phyloP scores from a whole-genome alignment of 2,888 invertebrate species.

The Drosophila fungiperda region DNA sequence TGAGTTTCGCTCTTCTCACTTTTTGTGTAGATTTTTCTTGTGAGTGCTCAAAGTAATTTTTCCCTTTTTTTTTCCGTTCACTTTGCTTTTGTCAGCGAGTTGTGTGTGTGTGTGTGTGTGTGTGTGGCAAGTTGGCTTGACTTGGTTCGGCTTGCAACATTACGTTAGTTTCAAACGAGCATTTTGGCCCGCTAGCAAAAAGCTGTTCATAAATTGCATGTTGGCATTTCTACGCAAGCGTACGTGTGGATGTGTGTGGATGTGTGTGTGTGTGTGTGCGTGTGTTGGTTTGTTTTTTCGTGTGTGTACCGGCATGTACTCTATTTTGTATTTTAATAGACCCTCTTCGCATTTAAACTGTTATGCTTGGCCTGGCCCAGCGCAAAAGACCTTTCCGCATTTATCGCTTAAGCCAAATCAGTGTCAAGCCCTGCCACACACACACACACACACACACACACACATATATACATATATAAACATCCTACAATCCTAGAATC shows the following conservation, averaged over 20 bases:
- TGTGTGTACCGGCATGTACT: constrained; percentile 61
- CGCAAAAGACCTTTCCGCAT: constrained; percentile 68
- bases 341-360: constrained; percentile 76
- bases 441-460: constrained; percentile 22
- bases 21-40: constrained; percentile 17
- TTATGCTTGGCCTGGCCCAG: constrained; percentile 74
- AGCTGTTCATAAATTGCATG: constrained; percentile 80
- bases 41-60: constrained; percentile 25
- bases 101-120: constrained; percentile 18
- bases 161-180: constrained; percentile 76
- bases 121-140: constrained; percentile 35
- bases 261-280: constrained; percentile 16
- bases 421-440: constrained; percentile 64
- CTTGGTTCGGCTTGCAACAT: constrained; percentile 55
- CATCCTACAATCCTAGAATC: constrained; percentile 24
- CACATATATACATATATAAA: background rate
- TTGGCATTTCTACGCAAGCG: constrained; percentile 64
- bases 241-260: constrained; percentile 17
- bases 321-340: constrained; percentile 79
- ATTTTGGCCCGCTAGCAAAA: constrained; percentile 74
- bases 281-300: constrained; percentile 22
- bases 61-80: constrained; percentile 13
- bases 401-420: constrained; percentile 79
- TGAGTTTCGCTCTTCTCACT: constrained; percentile 28
- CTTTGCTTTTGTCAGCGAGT: constrained; percentile 45